Evolutionary conservation across 53 echinoderm and acorn worm genomes (phyloP).

Genomic region (Apostichopus leukothele): DNA sequence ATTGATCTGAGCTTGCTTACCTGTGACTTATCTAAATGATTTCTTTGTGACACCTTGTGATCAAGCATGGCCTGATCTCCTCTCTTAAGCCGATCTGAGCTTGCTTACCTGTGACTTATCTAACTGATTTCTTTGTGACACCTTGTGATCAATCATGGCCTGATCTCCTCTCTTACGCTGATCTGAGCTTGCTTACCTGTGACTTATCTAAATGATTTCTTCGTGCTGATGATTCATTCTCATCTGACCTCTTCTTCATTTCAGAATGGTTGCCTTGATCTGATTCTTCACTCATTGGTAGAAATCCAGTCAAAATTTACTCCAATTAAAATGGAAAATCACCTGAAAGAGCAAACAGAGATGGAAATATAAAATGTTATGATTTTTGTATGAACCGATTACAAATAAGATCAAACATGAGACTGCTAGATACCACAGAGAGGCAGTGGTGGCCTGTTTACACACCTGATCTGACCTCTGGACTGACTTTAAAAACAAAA

Average conservation of each 20-base stretch:
- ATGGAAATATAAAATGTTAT: neutral
- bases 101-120: slow-evolving; percentile 17
- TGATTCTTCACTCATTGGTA: slow-evolving; percentile 41
- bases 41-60: neutral
- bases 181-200: slow-evolving; percentile 6
- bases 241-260: slow-evolving; percentile 42
- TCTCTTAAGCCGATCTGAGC: neutral
- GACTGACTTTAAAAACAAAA: too few species aligned
- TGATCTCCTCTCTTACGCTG: neutral
- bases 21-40: slow-evolving; percentile 23
- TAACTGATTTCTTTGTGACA: neutral
- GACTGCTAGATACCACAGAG: too few species aligned
- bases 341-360: neutral
- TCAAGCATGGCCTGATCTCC: neutral
- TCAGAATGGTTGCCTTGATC: neutral
- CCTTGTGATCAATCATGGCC: neutral
- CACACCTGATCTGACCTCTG: too few species aligned
- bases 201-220: slow-evolving; percentile 21
- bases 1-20: neutral
- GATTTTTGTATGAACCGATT: too few species aligned
- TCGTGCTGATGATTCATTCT: slow-evolving; percentile 26
- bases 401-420: too few species aligned
- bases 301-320: slow-evolving; percentile 22
- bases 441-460: too few species aligned
- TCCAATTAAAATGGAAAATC: neutral